Percentiles rank a stretch among this genome's conserved stretches.
phyloP scores from a whole-genome alignment of 1,140 invertebrate species.

The Hetaerina americana region DNA sequence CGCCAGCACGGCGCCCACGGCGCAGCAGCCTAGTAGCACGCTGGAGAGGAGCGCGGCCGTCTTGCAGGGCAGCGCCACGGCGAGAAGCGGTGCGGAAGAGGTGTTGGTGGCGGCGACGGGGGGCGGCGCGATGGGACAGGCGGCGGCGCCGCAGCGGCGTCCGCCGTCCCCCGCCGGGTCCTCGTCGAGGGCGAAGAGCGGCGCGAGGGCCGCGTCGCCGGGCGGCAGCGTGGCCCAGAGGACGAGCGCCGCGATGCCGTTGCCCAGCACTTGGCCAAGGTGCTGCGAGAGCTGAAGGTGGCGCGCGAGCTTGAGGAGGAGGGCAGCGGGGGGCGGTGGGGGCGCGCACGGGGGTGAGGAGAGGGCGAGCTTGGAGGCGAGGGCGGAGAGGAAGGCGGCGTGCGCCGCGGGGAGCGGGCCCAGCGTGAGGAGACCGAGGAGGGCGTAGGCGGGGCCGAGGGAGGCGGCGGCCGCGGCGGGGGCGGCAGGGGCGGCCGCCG shows the following conservation, averaged over 20 bases:
- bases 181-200: slow-evolving; percentile 21
- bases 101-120: slow-evolving; percentile 36
- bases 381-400: slow-evolving; percentile 40
- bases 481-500: slow-evolving; percentile 38
- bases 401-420: slow-evolving; percentile 40
- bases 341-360: slow-evolving; percentile 28
- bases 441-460: slow-evolving; percentile 41
- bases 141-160: slow-evolving; percentile 36
- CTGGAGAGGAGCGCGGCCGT: slow-evolving; percentile 34
- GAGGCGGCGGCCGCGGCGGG: slow-evolving; percentile 35
- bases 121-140: slow-evolving; percentile 28
- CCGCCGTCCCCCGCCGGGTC: slow-evolving; percentile 31
- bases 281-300: slow-evolving; percentile 41
- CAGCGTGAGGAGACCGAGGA: slow-evolving; percentile 38
- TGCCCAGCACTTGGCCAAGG: slow-evolving; percentile 39
- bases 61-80: slow-evolving; percentile 22
- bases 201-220: slow-evolving; percentile 13
- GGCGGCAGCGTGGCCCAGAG: slow-evolving; percentile 26
- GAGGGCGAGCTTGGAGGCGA: slow-evolving; percentile 36
- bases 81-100: neutral
- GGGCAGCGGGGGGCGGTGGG: slow-evolving; percentile 28
- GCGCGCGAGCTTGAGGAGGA: slow-evolving; percentile 26
- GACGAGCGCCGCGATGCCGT: slow-evolving; percentile 32
- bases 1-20: slow-evolving; percentile 37
- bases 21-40: slow-evolving; percentile 38